A percentile compares a stretch with the other conserved stretches of the same genome.
phyloP scores from a whole-genome alignment of 2,797 vertebrate genomes.

The Urosaurus nigricauda region DNA sequence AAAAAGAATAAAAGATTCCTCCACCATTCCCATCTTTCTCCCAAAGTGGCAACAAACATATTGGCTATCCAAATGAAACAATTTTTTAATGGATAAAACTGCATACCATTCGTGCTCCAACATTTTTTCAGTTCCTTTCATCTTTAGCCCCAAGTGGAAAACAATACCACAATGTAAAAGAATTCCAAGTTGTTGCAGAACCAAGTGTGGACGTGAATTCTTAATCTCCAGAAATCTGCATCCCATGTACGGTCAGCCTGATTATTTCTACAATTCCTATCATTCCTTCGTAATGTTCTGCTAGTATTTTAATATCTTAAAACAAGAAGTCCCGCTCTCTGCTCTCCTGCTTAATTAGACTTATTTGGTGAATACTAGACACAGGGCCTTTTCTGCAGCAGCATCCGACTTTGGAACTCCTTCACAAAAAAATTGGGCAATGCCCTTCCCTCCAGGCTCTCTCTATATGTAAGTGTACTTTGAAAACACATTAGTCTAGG shows the following conservation, averaged over 20 bases:
- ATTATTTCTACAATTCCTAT: background rate
- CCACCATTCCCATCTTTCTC: too few relatives aligned
- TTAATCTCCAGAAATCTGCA: background rate
- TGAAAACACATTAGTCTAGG: background rate
- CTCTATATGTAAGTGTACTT: background rate
- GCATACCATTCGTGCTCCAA: background rate
- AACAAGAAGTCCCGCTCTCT: background rate
- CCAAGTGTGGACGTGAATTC: background rate
- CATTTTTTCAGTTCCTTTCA: background rate
- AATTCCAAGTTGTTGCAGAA: background rate
- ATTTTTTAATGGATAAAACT: background rate
- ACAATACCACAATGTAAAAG: background rate
- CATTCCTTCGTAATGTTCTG: background rate
- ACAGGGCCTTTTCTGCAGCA: background rate
- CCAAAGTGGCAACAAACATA: background rate
- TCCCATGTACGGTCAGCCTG: background rate
- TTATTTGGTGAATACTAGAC: background rate
- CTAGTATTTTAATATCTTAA: background rate
- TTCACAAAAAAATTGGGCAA: background rate
- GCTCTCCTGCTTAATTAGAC: background rate
- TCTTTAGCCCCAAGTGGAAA: background rate
- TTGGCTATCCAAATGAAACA: background rate
- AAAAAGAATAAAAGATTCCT: background rate
- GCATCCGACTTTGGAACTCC: background rate
- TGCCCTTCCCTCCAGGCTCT: accelerated